These are phyloP conservation scores for Rhagium mordax DNA, from an alignment of 2,888 invertebrate species.

Conservation along the genomic window DNA sequence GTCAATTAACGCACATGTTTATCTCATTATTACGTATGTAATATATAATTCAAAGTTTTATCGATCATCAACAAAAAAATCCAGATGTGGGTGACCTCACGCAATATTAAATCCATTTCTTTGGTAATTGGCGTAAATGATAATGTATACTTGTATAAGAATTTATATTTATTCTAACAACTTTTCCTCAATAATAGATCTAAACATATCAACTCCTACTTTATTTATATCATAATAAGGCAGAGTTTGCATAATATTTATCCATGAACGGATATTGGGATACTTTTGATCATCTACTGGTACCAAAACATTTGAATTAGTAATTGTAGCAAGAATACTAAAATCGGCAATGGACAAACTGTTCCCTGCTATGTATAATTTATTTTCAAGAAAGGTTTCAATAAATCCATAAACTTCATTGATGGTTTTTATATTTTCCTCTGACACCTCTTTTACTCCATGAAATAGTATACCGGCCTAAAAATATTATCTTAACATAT, in stretches of 20 bases:
- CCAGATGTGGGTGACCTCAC: no score
- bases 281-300: constrained; percentile 57
- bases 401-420: constrained; percentile 69
- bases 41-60: no score
- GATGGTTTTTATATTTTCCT: constrained; percentile 61
- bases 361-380: constrained; percentile 72
- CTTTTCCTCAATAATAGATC: not conserved
- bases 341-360: constrained; percentile 61
- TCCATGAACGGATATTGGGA: constrained; percentile 61
- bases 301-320: constrained; percentile 62
- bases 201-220: not conserved
- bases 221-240: constrained; percentile 6
- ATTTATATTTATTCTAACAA: not conserved
- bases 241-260: constrained; percentile 54
- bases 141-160: no score
- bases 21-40: no score
- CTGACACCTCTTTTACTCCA: not conserved
- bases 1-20: no score
- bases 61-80: no score
- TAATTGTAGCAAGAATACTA: constrained; percentile 65
- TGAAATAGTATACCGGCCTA: not conserved
- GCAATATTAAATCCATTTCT: no score
- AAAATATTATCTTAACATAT: not conserved
- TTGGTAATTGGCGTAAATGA: no score
- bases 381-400: constrained; percentile 69